Base-by-base conservation (phyloP, 2,797 vertebrate species). In the Poecilia picta region DNA sequence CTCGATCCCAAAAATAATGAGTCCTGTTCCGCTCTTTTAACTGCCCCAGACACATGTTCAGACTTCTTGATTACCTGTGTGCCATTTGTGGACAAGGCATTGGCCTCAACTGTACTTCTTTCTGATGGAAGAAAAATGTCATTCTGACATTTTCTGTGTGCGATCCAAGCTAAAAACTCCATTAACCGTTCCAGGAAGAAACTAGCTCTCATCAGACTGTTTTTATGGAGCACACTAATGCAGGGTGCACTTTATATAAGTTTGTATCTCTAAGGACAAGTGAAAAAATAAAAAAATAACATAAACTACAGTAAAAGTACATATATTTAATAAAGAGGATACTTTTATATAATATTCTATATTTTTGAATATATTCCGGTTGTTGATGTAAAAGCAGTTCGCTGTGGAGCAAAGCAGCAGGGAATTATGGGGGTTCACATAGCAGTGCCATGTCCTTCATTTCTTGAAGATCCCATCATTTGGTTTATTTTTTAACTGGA, bases 101-200 rank as follows among this genome's bases (percentile, higher is more conserved):
- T 59, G 45, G 57, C 79, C 82, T 85, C 82, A 82, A 75, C 87
- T 78, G 76, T 73, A 77, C 66, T 86, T 70, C 68, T 46, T 74
- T 82, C 76, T 84, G 85, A 88, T 85, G 85, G 79, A 83, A 82
- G 79, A 82, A 79, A 87, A 89, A 89, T 91, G 88, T 85, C 87
- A 88, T 80, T 87, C 72, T 33, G 73, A 85, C 88, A 83, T 88
- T 86, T 76, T 85, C 70, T 23, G 55, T 75, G 79, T 81, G 83
- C 74, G 78, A 88, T 89, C 83, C 70, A 55, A 83, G 76, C 81
- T 76, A 72, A 87, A 75, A 88, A 86, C 68, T 80, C 80, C 74
- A 88, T 86, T 86, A 84, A 79, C 75, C 66, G 84, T 39, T 81
- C 81, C 81, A 70, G 84, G 73, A 87, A 87, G 85, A 91, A 77